These are phyloP conservation scores for Lutjanus argentimaculatus DNA, from an alignment of 2,797 vertebrate species.

Conservation along the genomic window DNA sequence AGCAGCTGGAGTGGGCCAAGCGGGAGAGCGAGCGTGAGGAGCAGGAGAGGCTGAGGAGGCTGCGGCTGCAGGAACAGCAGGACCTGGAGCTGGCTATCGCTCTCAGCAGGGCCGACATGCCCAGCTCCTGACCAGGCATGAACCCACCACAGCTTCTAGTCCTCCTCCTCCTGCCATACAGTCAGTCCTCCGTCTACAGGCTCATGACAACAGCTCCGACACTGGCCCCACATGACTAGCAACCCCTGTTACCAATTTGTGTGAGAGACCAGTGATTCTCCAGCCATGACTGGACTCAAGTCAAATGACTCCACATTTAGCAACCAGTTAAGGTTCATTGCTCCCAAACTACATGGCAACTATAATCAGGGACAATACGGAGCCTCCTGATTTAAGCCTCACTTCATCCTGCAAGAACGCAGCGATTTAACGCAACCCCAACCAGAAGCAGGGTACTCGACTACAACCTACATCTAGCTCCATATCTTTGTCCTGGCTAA, in stretches of 20 bases:
- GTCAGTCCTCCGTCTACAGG: slow-evolving; percentile 13
- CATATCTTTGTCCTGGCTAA: slow-evolving; percentile 47
- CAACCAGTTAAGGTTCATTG: slow-evolving; percentile 66
- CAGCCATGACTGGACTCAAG: slow-evolving; percentile 56
- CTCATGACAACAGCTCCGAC: slow-evolving; percentile 39
- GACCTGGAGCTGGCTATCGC: slow-evolving; percentile 96
- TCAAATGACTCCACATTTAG: slow-evolving; percentile 72
- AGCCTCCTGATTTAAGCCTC: slow-evolving; percentile 65
- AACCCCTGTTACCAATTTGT: slow-evolving; percentile 63
- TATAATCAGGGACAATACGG: slow-evolving; percentile 74
- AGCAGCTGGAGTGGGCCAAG: slow-evolving; percentile 97
- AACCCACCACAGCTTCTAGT: slow-evolving; percentile 20
- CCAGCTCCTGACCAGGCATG: slow-evolving; percentile 82
- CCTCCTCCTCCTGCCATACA: slow-evolving; percentile 11
- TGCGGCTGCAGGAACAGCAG: slow-evolving; percentile 93
- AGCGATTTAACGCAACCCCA: slow-evolving; percentile 54
- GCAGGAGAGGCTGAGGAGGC: slow-evolving; percentile 90
- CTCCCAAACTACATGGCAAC: slow-evolving; percentile 69
- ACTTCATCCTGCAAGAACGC: slow-evolving; percentile 61
- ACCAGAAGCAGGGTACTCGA: slow-evolving; percentile 32
- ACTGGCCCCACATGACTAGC: slow-evolving; percentile 53
- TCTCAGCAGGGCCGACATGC: slow-evolving; percentile 94
- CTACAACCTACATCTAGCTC: slow-evolving; percentile 61
- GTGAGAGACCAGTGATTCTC: slow-evolving; percentile 58
- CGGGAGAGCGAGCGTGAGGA: slow-evolving; percentile 94